A percentile compares a stretch with the other conserved stretches of the same genome.
Evolutionary conservation across 1,140 invertebrate genomes (phyloP).

Genomic region (Solen grandis): DNA sequence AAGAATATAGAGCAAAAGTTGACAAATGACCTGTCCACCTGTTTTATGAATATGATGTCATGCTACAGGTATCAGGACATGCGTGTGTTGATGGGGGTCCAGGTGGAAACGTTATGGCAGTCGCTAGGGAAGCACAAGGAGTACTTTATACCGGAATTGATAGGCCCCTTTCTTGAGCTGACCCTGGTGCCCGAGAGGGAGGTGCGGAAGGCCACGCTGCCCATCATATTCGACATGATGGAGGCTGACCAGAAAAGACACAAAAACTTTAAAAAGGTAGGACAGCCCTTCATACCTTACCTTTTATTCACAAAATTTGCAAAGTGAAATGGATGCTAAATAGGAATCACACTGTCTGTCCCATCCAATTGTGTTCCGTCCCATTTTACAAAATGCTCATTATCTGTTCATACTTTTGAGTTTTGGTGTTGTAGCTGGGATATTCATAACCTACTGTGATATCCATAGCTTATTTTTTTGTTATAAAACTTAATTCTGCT

Average conservation of each 20-base stretch:
- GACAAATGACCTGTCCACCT: no score
- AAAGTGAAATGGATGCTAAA: neutral
- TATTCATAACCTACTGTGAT: neutral
- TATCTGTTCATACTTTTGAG: neutral
- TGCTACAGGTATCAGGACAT: slow-evolving; percentile 78
- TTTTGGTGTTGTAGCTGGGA: neutral
- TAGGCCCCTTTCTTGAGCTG: slow-evolving; percentile 78
- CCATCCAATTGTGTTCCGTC: neutral
- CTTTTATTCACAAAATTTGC: neutral
- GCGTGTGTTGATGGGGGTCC: slow-evolving; percentile 76
- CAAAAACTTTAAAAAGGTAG: slow-evolving; percentile 90
- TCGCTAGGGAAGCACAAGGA: slow-evolving; percentile 81
- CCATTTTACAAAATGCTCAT: neutral
- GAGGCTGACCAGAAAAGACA: slow-evolving; percentile 85
- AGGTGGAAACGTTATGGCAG: slow-evolving; percentile 76
- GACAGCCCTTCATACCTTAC: slow-evolving; percentile 16
- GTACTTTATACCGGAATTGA: slow-evolving; percentile 73
- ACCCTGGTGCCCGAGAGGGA: slow-evolving; percentile 77
- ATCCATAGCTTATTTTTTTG: neutral
- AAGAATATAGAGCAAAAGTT: no score
- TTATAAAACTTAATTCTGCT: no score
- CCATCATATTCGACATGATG: slow-evolving; percentile 80
- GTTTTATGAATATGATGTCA: no score
- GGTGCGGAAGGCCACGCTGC: slow-evolving; percentile 74
- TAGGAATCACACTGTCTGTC: neutral